Evolutionary conservation across 2,888 invertebrate species (phyloP).

Genomic region (Dryococelus australis): DNA sequence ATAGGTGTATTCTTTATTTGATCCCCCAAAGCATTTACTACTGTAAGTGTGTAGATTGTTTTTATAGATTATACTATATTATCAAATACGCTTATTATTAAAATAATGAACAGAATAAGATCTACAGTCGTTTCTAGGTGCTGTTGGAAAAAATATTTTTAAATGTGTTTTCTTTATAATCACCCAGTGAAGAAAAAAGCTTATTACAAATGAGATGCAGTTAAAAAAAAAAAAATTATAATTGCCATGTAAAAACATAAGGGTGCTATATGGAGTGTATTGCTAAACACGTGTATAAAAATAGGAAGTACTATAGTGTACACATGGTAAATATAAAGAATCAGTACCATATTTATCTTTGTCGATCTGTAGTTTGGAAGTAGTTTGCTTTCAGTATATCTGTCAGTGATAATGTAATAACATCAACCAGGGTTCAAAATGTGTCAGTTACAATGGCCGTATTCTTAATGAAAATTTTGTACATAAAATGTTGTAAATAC

Average conservation of each 20-base stretch:
- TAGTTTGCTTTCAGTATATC: constrained; percentile 28
- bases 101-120: constrained; percentile 45
- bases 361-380: constrained; percentile 16
- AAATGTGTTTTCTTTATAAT: constrained; percentile 43
- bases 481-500: constrained; percentile 43
- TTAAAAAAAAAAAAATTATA: constrained; percentile 32
- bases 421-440: constrained; percentile 43
- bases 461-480: constrained; percentile 42
- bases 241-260: constrained; percentile 39
- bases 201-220: constrained; percentile 27
- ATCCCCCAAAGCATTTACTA: constrained; percentile 42
- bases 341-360: constrained; percentile 24
- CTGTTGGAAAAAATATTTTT: constrained; percentile 43
- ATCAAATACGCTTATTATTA: constrained; percentile 38
- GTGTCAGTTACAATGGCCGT: constrained; percentile 37
- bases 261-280: constrained; percentile 40
- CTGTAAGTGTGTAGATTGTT: constrained; percentile 35
- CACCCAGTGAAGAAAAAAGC: constrained; percentile 34
- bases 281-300: constrained; percentile 29
- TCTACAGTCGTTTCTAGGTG: constrained; percentile 44
- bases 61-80: constrained; percentile 39
- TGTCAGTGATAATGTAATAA: constrained; percentile 37
- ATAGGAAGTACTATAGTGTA: not conserved
- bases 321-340: constrained; percentile 17
- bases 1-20: constrained; percentile 28